These are phyloP conservation scores for Antrozous pallidus DNA, from an alignment of 2,797 vertebrate species.

Conservation along the genomic window DNA sequence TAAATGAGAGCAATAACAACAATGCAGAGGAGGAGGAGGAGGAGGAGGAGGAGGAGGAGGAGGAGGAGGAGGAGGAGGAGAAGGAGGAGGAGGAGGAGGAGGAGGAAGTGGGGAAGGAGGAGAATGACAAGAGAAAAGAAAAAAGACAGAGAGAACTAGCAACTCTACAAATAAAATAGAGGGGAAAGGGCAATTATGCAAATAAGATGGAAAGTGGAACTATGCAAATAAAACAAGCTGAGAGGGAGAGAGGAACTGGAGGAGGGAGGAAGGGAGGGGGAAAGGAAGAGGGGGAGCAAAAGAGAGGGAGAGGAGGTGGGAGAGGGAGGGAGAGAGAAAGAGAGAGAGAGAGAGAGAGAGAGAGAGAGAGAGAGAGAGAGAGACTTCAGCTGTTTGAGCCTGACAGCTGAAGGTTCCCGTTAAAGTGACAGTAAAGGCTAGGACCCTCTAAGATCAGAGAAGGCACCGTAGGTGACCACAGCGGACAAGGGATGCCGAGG, in stretches of 20 bases:
- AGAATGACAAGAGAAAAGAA: no score
- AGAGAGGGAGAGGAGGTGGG: no score
- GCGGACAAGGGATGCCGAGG: background rate
- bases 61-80: no score
- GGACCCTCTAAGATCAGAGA: background rate
- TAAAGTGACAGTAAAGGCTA: background rate
- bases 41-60: no score
- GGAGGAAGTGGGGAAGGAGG: no score
- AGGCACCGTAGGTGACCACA: background rate
- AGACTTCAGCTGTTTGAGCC: background rate
- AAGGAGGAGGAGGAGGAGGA: no score
- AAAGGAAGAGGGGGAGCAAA: background rate
- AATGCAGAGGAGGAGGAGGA: no score
- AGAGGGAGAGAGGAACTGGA: background rate
- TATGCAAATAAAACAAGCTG: background rate
- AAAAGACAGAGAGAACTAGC: background rate
- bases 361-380: background rate
- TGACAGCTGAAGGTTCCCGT: background rate
- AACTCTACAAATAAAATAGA: background rate
- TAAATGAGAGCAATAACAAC: background rate
- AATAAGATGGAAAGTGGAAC: background rate
- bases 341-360: background rate
- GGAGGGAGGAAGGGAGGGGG: no score
- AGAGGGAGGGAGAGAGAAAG: no score
- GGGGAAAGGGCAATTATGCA: background rate